Percentiles rank a stretch among this genome's conserved stretches.
Conservation (phyloP, 2,888 invertebrate species). For the Yponomeuta evonymella region DNA sequence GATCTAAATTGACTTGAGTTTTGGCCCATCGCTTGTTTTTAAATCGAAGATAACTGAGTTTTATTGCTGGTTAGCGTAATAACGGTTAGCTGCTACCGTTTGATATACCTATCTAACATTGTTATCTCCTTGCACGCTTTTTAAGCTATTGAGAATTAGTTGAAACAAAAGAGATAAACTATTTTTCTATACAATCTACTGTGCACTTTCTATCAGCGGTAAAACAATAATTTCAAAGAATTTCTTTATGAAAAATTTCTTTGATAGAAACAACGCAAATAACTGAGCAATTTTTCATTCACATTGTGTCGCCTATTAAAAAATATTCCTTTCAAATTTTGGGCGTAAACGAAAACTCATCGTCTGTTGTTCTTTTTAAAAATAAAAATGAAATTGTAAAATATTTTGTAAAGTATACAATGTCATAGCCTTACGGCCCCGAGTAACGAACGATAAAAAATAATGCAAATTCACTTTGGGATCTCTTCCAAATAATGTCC, state of each 20-base stretch:
- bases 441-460: conserved; percentile 38
- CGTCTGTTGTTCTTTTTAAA: conserved; percentile 44
- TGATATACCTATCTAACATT: too few species aligned
- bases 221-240: not conserved
- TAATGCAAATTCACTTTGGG: conserved; percentile 64
- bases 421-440: conserved; percentile 53
- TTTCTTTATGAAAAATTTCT: conserved; percentile 12
- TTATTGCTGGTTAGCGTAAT: conserved; percentile 7
- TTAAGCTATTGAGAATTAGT: too few species aligned
- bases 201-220: not conserved
- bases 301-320: conserved; percentile 32
- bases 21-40: conserved; percentile 23
- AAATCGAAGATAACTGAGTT: conserved; percentile 6
- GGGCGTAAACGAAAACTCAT: conserved; percentile 47
- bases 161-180: too few species aligned
- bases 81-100: not conserved
- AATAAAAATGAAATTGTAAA: conserved; percentile 36
- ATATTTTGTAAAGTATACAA: conserved; percentile 44
- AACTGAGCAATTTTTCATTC: conserved; percentile 61
- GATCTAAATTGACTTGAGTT: conserved; percentile 39
- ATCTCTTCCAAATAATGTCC: conserved; percentile 44
- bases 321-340: conserved; percentile 40
- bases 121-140: too few species aligned
- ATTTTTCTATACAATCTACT: too few species aligned
- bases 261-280: conserved; percentile 29